Conservation (phyloP, 2,797 vertebrate genomes). For the Rhinophrynus dorsalis region DNA sequence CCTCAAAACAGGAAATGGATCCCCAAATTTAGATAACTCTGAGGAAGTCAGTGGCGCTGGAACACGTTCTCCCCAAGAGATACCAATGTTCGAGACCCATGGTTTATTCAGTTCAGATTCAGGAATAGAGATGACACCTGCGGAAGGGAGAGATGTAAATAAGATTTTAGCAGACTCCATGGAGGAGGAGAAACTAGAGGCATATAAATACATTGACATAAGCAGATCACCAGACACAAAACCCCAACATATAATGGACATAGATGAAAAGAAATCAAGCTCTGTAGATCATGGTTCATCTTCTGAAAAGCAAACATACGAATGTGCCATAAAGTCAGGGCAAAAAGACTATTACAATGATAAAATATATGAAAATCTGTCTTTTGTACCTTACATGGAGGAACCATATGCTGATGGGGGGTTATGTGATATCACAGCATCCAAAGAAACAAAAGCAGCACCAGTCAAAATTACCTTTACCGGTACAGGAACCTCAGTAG, state of each 20-base stretch:
- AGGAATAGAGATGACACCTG: slow-evolving; percentile 84
- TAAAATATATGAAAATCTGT: slow-evolving; percentile 67
- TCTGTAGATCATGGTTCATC: slow-evolving; percentile 48
- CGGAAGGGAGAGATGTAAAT: slow-evolving; percentile 74
- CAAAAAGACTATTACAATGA: slow-evolving; percentile 68
- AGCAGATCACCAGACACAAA: slow-evolving; percentile 79
- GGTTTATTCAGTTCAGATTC: slow-evolving; percentile 84
- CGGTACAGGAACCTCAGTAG: slow-evolving; percentile 63
- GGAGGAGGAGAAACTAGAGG: slow-evolving; percentile 83
- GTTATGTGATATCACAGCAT: slow-evolving; percentile 50
- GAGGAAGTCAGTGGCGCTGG: slow-evolving; percentile 56
- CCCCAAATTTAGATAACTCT: slow-evolving; percentile 58
- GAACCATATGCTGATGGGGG: slow-evolving; percentile 76
- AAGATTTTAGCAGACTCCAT: slow-evolving; percentile 76
- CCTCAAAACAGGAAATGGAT: slow-evolving; percentile 70
- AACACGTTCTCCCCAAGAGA: slow-evolving; percentile 66
- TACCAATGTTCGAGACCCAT: slow-evolving; percentile 73
- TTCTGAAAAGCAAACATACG: not conserved
- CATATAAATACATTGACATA: slow-evolving; percentile 96
- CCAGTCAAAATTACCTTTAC: slow-evolving; percentile 90
- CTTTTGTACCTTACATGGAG: slow-evolving; percentile 78
- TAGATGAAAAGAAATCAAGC: slow-evolving; percentile 57
- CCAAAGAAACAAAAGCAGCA: slow-evolving; percentile 63
- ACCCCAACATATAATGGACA: slow-evolving; percentile 55
- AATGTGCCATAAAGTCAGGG: not conserved